phyloP scores from a whole-genome alignment of 2,888 invertebrate genomes.

The Xestia rhomboidea region DNA sequence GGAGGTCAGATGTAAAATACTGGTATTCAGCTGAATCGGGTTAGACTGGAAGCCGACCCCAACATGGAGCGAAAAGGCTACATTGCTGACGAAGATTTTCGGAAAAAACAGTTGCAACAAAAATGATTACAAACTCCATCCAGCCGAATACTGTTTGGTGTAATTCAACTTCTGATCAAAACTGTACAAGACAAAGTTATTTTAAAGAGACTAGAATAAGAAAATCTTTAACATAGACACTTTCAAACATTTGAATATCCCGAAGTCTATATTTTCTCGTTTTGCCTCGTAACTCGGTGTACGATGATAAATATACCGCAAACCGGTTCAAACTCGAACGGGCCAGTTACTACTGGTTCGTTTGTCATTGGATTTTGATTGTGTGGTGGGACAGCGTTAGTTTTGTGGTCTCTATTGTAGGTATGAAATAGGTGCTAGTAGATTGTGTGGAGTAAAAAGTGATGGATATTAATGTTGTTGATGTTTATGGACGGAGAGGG shows the following conservation, averaged over 20 bases:
- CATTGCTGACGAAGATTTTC: too few species aligned
- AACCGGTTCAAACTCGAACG: constrained; percentile 41
- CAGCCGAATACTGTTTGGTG: too few species aligned
- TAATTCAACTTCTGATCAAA: background rate
- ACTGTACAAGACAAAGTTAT: background rate
- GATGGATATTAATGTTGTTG: too few species aligned
- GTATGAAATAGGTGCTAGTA: background rate
- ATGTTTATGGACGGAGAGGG: too few species aligned
- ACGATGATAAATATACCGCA: constrained; percentile 49
- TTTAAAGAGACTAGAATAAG: background rate
- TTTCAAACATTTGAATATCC: constrained; percentile 27
- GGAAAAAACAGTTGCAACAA: too few species aligned
- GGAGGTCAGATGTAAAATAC: too few species aligned
- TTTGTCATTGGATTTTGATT: constrained; percentile 40
- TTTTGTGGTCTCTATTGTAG: constrained; percentile 8
- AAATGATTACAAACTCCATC: background rate
- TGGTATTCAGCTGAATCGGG: too few species aligned
- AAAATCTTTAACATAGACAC: constrained; percentile 8
- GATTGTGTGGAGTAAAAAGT: background rate
- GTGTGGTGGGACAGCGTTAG: background rate
- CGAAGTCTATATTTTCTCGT: constrained; percentile 45
- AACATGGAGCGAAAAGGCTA: too few species aligned
- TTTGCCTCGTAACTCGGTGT: constrained; percentile 30
- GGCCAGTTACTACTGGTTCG: constrained; percentile 34
- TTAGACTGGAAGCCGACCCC: too few species aligned